Evolutionary conservation across 2,888 invertebrate genomes (phyloP), one percentile per base, ranked within the genome.

Genomic region (Philaethria dido): DNA sequence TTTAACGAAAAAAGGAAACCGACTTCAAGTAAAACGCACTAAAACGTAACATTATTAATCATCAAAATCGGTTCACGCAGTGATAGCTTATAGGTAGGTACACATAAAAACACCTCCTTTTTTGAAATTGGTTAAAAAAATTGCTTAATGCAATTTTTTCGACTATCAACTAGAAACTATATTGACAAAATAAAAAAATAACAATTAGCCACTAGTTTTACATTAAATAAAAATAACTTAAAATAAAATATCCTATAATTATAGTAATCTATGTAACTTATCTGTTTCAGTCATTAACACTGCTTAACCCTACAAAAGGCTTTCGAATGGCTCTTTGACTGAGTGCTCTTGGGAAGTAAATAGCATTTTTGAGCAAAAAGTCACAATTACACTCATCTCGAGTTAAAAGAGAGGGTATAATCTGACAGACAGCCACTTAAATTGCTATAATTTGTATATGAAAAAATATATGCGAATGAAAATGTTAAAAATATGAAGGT

Each of bases 381-480:
- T 83, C 87, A 82, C 87, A 88, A 88, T 86, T 85, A 86, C 85
- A 77, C 88, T 87, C 83, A 83, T 84, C 86, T 83, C 76, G 78
- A 67, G 71, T 59, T 57, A 67, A 68, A 68, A 69, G 69, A 70
- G 75, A 77, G 78, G 77, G 71, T 72, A 78, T 87, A 84, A 87
- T 85, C 86, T 82, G 75, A 75, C 76, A 81, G 80, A 81, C 81
- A 85, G 69, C 36, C 45, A 47, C 47, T 64, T 45, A 16, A 29
- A 44, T 8, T n/a, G 44, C 1, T 52, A 29, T 48, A 50, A 79
- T 13, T 18, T 33, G 48, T 60, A 39, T n/a, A n/a, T 50, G 6
- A 16, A 16, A 16, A 16, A 11, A 52, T 16, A 29, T 52, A n/a
- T 50, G 3, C 16, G 16, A 16, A 8, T 44, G 44, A 8, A 44